phyloP scores from a whole-genome alignment of 2,113 vertebrate species.

The Lophochroa leadbeateri region DNA sequence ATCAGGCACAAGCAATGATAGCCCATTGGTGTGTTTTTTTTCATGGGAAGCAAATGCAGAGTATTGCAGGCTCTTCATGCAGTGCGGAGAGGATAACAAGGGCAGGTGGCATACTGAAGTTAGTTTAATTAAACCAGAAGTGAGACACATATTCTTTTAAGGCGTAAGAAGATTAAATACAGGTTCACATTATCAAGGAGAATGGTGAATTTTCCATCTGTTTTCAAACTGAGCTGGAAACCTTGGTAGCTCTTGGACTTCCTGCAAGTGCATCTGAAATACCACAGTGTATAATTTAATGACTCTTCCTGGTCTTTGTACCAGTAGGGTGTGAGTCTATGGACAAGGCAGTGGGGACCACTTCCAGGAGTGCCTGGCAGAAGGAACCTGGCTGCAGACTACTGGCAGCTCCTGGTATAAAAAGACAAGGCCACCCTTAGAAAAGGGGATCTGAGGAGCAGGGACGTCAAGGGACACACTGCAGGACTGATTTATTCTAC shows the following conservation, averaged over 20 bases:
- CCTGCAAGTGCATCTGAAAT: background rate
- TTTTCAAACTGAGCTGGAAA: background rate
- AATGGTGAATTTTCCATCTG: background rate
- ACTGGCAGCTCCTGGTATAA: background rate
- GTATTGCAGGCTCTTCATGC: background rate
- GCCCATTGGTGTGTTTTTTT: background rate
- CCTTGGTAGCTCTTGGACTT: background rate
- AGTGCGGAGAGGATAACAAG: background rate
- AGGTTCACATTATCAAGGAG: background rate
- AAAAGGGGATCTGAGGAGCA: background rate
- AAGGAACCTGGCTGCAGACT: background rate
- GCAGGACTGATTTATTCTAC: background rate
- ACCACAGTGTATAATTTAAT: background rate
- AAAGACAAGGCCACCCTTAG: background rate
- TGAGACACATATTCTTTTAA: background rate
- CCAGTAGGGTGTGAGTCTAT: background rate
- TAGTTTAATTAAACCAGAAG: background rate
- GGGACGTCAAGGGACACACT: background rate
- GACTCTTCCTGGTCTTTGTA: background rate
- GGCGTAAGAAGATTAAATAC: background rate
- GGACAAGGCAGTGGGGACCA: background rate
- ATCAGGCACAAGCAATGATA: background rate
- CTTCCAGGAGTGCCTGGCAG: fast-evolving
- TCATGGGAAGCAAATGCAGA: background rate
- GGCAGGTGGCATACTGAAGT: background rate